These are phyloP conservation scores for Stichopus horrens DNA, from an alignment of 53 echinoderm and acorn worm species.

Conservation along the genomic window DNA sequence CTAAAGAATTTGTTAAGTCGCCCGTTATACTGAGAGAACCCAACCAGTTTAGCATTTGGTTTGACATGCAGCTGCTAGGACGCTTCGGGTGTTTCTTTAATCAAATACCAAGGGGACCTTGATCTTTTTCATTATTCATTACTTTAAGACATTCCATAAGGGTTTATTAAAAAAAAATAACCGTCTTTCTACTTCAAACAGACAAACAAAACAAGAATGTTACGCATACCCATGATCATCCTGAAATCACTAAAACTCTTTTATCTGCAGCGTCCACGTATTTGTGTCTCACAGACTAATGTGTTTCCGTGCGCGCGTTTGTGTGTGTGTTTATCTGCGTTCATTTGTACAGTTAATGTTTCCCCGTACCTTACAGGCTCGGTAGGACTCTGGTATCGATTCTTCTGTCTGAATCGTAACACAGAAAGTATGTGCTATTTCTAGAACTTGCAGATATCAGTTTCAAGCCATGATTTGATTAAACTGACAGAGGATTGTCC, in stretches of 20 bases:
- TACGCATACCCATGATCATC: no score
- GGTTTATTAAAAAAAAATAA: no score
- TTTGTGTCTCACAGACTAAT: no score
- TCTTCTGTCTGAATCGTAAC: not conserved
- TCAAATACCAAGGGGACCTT: not conserved
- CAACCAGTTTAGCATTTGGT: not conserved
- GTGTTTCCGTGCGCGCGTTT: no score
- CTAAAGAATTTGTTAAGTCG: not conserved
- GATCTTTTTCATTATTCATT: not conserved
- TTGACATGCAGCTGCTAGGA: not conserved
- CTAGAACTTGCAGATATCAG: not conserved
- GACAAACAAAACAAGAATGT: no score
- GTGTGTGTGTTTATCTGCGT: no score
- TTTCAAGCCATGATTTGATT: slow-evolving; percentile 37
- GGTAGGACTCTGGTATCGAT: not conserved
- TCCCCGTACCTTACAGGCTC: no score
- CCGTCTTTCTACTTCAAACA: no score
- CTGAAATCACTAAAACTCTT: no score
- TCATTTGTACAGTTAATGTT: no score
- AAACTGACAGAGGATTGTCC: slow-evolving; percentile 41
- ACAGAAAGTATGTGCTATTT: slow-evolving; percentile 9
- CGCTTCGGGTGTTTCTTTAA: not conserved
- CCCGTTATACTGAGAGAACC: not conserved
- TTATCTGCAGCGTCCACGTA: no score
- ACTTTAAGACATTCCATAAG: no score